Percentiles rank a stretch among this genome's conserved stretches.
Conservation (phyloP, 1,140 invertebrate species). For the Heliconius hermathena region DNA sequence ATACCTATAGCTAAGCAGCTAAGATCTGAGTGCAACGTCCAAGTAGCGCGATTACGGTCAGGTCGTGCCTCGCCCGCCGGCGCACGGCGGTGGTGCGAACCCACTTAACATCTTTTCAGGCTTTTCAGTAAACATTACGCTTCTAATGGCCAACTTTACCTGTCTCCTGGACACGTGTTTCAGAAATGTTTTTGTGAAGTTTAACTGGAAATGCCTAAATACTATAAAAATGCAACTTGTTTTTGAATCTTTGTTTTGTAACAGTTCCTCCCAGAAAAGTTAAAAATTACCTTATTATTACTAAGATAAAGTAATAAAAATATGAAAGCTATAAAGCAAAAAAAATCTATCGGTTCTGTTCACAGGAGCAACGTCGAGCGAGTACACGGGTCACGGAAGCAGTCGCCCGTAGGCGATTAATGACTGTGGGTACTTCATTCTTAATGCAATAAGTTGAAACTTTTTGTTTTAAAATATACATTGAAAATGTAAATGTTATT, state of each 20-base stretch:
- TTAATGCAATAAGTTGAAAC: neutral
- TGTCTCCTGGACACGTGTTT: constrained; percentile 21
- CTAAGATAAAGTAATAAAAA: neutral
- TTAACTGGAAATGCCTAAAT: neutral
- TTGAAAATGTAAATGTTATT: neutral
- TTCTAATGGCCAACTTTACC: constrained; percentile 25
- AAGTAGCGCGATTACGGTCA: constrained; percentile 27
- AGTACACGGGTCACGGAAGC: constrained; percentile 12
- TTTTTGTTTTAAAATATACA: neutral
- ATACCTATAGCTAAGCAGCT: neutral
- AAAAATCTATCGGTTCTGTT: neutral
- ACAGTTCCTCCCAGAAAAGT: neutral
- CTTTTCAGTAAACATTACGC: constrained; percentile 31
- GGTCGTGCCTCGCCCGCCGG: constrained; percentile 24
- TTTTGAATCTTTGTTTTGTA: constrained; percentile 1
- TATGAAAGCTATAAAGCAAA: constrained; percentile 2
- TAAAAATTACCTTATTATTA: neutral
- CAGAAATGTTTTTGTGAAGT: constrained; percentile 6
- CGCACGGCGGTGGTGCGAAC: neutral
- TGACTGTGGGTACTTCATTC: constrained; percentile 5
- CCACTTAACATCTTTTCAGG: constrained; percentile 36
- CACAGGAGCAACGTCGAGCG: neutral
- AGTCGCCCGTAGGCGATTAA: constrained; percentile 10
- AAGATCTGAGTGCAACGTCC: neutral
- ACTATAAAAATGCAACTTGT: neutral